Percentiles rank a stretch among this genome's conserved stretches.
phyloP scores from a whole-genome alignment of 2,888 invertebrate genomes.

The Caenorhabditis japonica region DNA sequence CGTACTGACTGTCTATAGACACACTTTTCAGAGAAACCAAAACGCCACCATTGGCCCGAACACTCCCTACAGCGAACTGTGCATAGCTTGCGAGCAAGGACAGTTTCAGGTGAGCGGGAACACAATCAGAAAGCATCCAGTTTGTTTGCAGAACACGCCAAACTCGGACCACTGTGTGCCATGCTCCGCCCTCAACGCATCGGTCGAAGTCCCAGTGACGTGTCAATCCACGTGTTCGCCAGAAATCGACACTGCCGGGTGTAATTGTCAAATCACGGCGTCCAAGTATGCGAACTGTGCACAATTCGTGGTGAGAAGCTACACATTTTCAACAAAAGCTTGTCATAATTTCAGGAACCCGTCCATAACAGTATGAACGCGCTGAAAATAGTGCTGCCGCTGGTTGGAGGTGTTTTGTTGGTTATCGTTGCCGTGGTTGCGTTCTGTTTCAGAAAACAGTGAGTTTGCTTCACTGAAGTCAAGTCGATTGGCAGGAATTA shows the following conservation, averaged over 20 bases:
- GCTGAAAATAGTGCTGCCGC: constrained; percentile 22
- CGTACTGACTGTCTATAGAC: no score
- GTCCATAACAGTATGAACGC: constrained; percentile 11
- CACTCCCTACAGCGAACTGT: constrained; percentile 29
- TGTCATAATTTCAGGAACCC: constrained; percentile 10
- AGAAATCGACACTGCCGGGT: constrained; percentile 11
- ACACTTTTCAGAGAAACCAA: constrained; percentile 22
- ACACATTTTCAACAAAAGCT: no score
- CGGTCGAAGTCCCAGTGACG: constrained; percentile 23
- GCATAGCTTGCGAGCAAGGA: constrained; percentile 41
- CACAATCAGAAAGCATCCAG: background rate
- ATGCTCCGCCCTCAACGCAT: constrained; percentile 15
- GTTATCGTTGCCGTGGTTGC: constrained; percentile 14
- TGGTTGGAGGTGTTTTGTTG: constrained; percentile 36
- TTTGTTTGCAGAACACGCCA: constrained; percentile 22
- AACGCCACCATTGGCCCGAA: constrained; percentile 12
- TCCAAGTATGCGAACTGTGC: background rate
- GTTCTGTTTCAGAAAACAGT: constrained; percentile 33
- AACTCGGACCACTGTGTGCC: constrained; percentile 21
- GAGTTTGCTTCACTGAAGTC: background rate
- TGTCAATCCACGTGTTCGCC: constrained; percentile 48
- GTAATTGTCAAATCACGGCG: constrained; percentile 21
- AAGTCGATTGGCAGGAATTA: no score
- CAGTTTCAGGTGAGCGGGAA: constrained; percentile 20
- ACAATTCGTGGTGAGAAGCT: background rate